Evolutionary conservation across 2,113 vertebrate species (phyloP), one percentile per base, ranked within the genome.

Genomic region (Solea solea): DNA sequence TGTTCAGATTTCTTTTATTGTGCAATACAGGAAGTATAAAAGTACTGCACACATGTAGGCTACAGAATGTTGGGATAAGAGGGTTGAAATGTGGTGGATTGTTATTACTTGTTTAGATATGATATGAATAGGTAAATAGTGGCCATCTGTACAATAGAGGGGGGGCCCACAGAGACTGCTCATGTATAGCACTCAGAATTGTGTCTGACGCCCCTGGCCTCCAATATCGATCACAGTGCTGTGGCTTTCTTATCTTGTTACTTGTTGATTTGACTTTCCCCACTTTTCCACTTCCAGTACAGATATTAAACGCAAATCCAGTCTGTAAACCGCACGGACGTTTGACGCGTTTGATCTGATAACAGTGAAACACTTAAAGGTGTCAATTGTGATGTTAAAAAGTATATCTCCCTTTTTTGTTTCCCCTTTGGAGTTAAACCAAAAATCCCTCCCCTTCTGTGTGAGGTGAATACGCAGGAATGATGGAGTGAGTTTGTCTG

Each of bases 401-500:
- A 11, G 53, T 41, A 52, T 54, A 41, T 8, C 25, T 70, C 40
- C 58, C 56, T 14, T 68, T 53, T 44, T 27, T 12, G 27, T 46
- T 39, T 34, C 28, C 40, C 41, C 51, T 21, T 16, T 34, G 16
- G n/a, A 12, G 55, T 53, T 52, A 14, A 48, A 54, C 4, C 11
- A 51, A 40, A n/a, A 46, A 12, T 8, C 0, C 44, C 42, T 5
- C 14, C 39, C 40, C 21, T 48, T 15, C 14, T 12, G 8, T 71
- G 69, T 69, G 64, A 69, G 64, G 63, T 63, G 72, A 64, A 53
- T 56, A 76, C 67, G 49, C 65, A 53, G 74, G 72, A 61, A 60
- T 88, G 82, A 89, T 89, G 76, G 72, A 86, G 79, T 48, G 63
- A 71, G 74, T 9, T 7, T 12, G 56, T 10, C 48, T 15, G 7